phyloP scores from a whole-genome alignment of 2,888 invertebrate species.

The Sarcophaga rosellei region DNA sequence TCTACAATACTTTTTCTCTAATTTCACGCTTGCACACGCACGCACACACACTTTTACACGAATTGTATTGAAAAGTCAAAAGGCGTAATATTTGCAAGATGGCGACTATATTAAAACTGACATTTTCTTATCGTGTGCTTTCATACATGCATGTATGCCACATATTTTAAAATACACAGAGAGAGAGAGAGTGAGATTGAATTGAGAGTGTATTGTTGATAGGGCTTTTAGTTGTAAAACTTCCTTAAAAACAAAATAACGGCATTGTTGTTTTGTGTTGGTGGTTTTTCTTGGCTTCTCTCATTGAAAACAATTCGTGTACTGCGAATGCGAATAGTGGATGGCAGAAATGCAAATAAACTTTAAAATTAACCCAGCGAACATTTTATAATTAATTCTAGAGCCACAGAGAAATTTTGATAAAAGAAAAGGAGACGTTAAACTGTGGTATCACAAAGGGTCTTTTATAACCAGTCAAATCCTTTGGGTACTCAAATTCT shows the following conservation, averaged over 20 bases:
- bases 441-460: too few relatives aligned
- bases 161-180: neutral
- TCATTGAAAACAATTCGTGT: neutral
- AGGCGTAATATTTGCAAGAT: constrained; percentile 64
- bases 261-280: constrained; percentile 31
- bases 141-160: constrained; percentile 1
- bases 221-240: neutral
- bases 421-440: too few relatives aligned
- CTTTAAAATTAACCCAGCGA: constrained; percentile 53
- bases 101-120: constrained; percentile 54
- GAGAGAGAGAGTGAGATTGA: neutral
- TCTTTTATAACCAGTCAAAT: too few relatives aligned
- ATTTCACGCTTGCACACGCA: neutral
- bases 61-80: constrained; percentile 47
- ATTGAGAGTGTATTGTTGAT: constrained; percentile 9
- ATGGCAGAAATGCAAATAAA: constrained; percentile 46
- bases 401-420: too few relatives aligned
- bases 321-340: constrained; percentile 36
- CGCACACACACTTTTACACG: neutral
- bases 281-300: constrained; percentile 22
- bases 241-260: neutral
- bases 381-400: constrained; percentile 9
- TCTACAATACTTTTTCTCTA: constrained; percentile 27
- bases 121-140: constrained; percentile 11
- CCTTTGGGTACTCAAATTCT: too few relatives aligned